These are phyloP conservation scores for Hozukius guyotensis DNA, from an alignment of 2,797 vertebrate species.

Conservation along the genomic window DNA sequence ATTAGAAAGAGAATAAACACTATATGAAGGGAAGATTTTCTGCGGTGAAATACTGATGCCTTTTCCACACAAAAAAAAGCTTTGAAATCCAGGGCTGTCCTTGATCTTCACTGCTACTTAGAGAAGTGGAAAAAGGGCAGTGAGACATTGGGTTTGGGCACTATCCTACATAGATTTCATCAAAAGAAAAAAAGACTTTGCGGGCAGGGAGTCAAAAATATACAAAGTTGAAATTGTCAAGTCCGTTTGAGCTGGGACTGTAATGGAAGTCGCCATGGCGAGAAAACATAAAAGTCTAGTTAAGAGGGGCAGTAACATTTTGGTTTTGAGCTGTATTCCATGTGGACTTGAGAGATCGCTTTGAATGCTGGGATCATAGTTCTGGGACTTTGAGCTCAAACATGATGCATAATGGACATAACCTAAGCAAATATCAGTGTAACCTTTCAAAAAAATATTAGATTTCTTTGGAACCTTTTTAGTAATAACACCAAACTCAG, in stretches of 20 bases:
- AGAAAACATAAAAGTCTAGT: constrained; percentile 11
- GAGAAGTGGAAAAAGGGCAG: constrained; percentile 30
- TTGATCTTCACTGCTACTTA: constrained; percentile 51
- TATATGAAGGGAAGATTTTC: not conserved
- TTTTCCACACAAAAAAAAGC: constrained; percentile 6
- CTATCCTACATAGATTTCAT: constrained; percentile 39
- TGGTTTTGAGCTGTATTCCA: not conserved
- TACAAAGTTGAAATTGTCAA: constrained; percentile 46
- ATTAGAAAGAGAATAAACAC: not conserved
- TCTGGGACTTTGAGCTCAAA: not conserved
- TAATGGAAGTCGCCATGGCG: constrained; percentile 31
- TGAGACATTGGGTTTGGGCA: constrained; percentile 31
- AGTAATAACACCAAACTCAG: not conserved
- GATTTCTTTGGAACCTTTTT: not conserved
- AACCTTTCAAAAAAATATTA: not conserved
- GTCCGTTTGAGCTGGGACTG: constrained; percentile 15
- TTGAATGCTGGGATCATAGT: constrained; percentile 12
- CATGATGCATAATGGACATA: not conserved
- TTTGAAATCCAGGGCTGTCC: constrained; percentile 51
- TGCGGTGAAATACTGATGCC: not conserved
- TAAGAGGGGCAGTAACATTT: constrained; percentile 13
- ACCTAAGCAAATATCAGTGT: not conserved
- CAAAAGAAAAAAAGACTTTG: constrained; percentile 41
- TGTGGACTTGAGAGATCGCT: not conserved
- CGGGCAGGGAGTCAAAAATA: constrained; percentile 35